A percentile compares a stretch with the other conserved stretches of the same genome.
Conservation (phyloP, 2,888 invertebrate species). For the Thereva unica region DNA sequence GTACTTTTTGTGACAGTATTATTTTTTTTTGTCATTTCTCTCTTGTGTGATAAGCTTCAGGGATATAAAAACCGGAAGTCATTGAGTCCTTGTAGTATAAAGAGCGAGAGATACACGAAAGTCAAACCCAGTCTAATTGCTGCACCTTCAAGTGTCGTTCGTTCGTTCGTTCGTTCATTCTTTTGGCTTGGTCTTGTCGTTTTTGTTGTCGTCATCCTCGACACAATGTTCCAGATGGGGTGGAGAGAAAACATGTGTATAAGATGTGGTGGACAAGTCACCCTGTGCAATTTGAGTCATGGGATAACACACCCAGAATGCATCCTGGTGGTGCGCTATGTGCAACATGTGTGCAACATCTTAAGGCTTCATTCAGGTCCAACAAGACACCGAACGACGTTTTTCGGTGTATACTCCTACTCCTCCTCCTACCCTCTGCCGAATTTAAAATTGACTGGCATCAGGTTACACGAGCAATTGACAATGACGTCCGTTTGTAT, state of each 20-base stretch:
- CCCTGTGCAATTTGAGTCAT: no score
- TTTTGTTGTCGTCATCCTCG: no score
- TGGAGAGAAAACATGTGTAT: background rate
- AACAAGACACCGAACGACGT: background rate
- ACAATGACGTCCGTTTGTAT: conserved; percentile 25
- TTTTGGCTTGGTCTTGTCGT: no score
- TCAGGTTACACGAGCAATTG: conserved; percentile 30
- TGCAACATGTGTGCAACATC: conserved; percentile 30
- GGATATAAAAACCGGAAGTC: conserved; percentile 22
- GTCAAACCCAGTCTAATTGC: conserved; percentile 24
- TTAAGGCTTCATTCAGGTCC: background rate
- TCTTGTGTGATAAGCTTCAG: background rate
- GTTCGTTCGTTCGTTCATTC: no score
- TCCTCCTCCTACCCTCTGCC: no score
- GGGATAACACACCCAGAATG: background rate
- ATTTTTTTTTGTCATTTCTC: background rate
- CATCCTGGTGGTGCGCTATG: background rate
- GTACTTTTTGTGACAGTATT: background rate
- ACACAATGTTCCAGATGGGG: background rate
- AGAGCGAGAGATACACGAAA: conserved; percentile 10
- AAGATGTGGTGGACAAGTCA: background rate
- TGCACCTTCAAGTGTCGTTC: conserved; percentile 13
- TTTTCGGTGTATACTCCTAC: background rate
- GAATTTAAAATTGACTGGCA: conserved; percentile 17
- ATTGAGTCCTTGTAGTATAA: conserved; percentile 2